These are phyloP conservation scores for Fistularia commersonii DNA, from an alignment of 2,797 vertebrate genomes.

Conservation along the genomic window DNA sequence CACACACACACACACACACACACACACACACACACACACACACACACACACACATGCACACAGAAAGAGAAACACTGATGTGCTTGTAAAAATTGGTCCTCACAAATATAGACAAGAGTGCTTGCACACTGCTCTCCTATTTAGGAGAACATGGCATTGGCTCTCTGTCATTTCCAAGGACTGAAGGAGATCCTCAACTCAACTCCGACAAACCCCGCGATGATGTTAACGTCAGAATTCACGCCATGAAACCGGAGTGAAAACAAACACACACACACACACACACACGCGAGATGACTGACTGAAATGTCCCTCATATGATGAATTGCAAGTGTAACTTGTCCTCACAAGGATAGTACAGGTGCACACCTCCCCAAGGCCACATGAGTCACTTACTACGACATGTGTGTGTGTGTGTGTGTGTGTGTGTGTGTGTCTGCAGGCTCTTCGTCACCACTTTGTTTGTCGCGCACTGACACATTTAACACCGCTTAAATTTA, in stretches of 20 bases:
- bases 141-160: too few species aligned
- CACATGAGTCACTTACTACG: not conserved
- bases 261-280: not conserved
- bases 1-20: not conserved
- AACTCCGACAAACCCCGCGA: too few species aligned
- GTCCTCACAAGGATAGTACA: not conserved
- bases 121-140: too few species aligned
- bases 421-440: too few species aligned
- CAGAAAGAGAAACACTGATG: too few species aligned
- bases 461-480: slow-evolving; percentile 4
- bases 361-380: slow-evolving; percentile 1
- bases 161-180: too few species aligned
- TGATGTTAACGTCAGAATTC: too few species aligned
- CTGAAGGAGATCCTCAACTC: too few species aligned
- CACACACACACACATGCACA: not conserved
- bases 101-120: too few species aligned
- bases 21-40: not conserved
- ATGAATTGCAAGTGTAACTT: not conserved
- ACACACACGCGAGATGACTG: not conserved
- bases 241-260: not conserved
- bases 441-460: slow-evolving; percentile 8
- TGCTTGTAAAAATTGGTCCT: too few species aligned
- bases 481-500: not conserved
- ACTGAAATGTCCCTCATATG: not conserved
- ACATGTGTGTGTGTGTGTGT: too few species aligned